Evolutionary conservation across 2,113 vertebrate species (phyloP).

Genomic region (Malurus melanocephalus): DNA sequence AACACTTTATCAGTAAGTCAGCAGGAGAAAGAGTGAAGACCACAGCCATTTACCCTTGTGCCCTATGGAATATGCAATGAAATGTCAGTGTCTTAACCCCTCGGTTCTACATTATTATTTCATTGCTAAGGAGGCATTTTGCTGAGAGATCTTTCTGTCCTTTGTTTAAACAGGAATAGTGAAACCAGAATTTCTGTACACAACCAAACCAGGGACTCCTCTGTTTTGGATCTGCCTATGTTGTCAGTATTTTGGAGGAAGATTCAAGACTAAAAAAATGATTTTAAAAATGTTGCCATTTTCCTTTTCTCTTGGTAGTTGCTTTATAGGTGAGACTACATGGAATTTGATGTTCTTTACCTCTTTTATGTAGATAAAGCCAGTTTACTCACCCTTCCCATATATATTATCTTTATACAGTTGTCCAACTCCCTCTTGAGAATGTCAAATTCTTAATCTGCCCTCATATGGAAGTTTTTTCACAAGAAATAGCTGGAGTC

Average conservation of each 20-base stretch:
- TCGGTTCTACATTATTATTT: not conserved
- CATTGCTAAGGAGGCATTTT: not conserved
- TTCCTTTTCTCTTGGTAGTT: not conserved
- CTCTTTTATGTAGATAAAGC: not conserved
- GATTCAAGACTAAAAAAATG: not conserved
- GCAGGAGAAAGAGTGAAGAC: not conserved
- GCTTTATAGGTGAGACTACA: not conserved
- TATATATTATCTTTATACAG: not conserved
- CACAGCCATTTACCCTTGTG: not conserved
- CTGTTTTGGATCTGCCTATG: not conserved
- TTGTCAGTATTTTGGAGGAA: not conserved
- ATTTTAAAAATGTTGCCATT: not conserved
- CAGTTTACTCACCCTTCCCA: not conserved
- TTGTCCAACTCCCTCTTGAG: not conserved
- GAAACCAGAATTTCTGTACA: not conserved
- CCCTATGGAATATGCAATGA: not conserved
- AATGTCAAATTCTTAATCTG: not conserved
- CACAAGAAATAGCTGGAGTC: not conserved
- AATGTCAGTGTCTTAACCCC: not conserved
- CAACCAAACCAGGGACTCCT: not conserved
- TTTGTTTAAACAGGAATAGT: not conserved
- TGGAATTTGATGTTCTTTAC: not conserved
- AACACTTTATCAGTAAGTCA: conserved; percentile 1
- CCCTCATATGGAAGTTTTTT: not conserved
- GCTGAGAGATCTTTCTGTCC: not conserved